Percentiles rank a stretch among this genome's conserved stretches.
These are phyloP conservation scores for Calameuta pallipes DNA, from an alignment of 2,888 invertebrate species.

Conservation along the genomic window DNA sequence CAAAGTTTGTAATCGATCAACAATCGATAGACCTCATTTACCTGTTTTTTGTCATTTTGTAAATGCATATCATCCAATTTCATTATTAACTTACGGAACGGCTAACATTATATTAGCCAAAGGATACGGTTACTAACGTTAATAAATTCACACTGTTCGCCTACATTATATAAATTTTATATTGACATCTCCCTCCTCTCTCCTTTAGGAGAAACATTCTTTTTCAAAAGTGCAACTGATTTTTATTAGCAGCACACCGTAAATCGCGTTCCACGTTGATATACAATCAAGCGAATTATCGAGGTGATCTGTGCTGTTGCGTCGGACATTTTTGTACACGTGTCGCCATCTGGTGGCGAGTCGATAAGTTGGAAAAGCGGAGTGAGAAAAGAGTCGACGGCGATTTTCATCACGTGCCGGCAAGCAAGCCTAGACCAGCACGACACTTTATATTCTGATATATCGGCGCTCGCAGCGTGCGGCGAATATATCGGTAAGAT, in stretches of 20 bases:
- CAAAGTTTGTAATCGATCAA: neutral
- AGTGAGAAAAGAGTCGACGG: neutral
- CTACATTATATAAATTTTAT: neutral
- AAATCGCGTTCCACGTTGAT: neutral
- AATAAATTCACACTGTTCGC: neutral
- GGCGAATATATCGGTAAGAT: conserved; percentile 61
- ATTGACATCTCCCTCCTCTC: no score
- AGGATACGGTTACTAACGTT: neutral
- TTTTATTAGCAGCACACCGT: neutral
- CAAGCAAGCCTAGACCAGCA: conserved; percentile 38
- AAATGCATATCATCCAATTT: neutral
- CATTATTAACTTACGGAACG: neutral
- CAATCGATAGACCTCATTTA: neutral
- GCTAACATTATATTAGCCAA: neutral
- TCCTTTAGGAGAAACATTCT: no score
- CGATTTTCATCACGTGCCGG: conserved; percentile 7
- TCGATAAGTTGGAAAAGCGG: neutral
- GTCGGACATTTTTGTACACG: neutral
- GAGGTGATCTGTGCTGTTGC: neutral
- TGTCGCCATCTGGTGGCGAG: neutral
- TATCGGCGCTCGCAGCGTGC: conserved; percentile 53
- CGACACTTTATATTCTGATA: conserved; percentile 58
- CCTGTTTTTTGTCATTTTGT: neutral
- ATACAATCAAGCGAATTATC: neutral
- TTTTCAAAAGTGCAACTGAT: neutral